Evolutionary conservation across 2,888 invertebrate genomes (phyloP).

Genomic region (Sphaerophoria rueppellii): DNA sequence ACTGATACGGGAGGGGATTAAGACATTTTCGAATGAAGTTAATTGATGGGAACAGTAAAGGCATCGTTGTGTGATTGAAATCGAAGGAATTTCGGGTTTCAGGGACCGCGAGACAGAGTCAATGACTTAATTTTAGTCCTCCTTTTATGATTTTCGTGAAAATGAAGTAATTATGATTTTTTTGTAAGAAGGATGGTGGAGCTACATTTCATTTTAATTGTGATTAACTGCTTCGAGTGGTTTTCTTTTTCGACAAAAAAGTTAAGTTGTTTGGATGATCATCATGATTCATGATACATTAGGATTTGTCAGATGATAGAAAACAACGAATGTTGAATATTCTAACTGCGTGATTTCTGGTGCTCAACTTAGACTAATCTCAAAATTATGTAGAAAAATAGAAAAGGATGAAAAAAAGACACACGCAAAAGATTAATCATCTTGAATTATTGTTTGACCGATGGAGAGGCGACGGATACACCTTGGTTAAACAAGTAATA

Average conservation of each 20-base stretch:
- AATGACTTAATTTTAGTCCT: conserved; percentile 41
- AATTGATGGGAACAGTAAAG: conserved; percentile 58
- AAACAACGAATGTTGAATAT: neutral
- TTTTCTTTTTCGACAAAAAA: neutral
- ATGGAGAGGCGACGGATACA: neutral
- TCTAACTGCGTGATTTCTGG: conserved; percentile 22
- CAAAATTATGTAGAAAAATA: neutral
- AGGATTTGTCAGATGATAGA: conserved; percentile 3
- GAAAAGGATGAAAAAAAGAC: neutral
- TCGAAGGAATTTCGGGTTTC: neutral
- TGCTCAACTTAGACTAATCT: conserved; percentile 2
- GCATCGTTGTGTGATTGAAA: conserved; percentile 28
- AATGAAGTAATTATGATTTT: conserved; percentile 20
- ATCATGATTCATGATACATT: neutral
- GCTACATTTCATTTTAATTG: conserved; percentile 33
- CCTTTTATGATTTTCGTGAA: conserved; percentile 3
- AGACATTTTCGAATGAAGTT: conserved; percentile 14
- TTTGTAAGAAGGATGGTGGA: conserved; percentile 15
- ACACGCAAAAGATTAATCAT: conserved; percentile 41
- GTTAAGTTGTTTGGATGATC: neutral
- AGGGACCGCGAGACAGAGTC: neutral
- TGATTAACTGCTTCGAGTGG: conserved; percentile 28
- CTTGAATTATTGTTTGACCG: neutral
- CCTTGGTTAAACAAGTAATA: neutral
- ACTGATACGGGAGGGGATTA: neutral